phyloP scores from a whole-genome alignment of 53 echinoderm and acorn worm genomes.

The Echinometra lucunter region DNA sequence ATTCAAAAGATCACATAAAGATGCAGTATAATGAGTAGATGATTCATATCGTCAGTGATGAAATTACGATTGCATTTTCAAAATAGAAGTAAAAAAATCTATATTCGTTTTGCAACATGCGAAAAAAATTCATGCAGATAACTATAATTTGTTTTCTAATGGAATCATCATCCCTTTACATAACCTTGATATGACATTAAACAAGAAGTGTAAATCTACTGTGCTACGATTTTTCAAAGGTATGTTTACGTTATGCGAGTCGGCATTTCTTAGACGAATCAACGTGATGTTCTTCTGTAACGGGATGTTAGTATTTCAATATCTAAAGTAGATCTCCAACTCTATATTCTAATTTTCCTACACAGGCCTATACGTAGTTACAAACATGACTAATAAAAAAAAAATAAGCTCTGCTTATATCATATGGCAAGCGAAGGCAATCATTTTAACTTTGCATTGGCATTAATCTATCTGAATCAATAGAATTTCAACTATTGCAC shows the following conservation, averaged over 20 bases:
- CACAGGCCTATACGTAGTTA: too few species aligned
- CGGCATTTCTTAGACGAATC: too few species aligned
- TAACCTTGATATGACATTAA: neutral
- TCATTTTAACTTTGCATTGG: too few species aligned
- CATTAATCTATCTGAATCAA: neutral
- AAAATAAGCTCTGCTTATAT: too few species aligned
- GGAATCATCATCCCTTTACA: neutral
- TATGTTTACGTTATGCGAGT: neutral
- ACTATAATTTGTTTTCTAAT: neutral
- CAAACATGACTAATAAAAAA: too few species aligned
- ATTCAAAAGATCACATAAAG: neutral
- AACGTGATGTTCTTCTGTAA: too few species aligned
- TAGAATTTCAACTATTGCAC: neutral
- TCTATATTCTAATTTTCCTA: too few species aligned
- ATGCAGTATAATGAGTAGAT: neutral
- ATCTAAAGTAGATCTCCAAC: too few species aligned
- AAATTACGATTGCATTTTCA: neutral
- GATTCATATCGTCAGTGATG: neutral
- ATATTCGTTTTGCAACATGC: neutral
- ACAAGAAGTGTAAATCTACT: neutral
- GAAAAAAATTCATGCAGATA: neutral
- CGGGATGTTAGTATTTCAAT: too few species aligned
- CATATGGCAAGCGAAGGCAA: too few species aligned
- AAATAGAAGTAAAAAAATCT: neutral
- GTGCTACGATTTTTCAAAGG: neutral